Conservation (phyloP, 1,140 invertebrate genomes). For the Oryzaephilus surinamensis region DNA sequence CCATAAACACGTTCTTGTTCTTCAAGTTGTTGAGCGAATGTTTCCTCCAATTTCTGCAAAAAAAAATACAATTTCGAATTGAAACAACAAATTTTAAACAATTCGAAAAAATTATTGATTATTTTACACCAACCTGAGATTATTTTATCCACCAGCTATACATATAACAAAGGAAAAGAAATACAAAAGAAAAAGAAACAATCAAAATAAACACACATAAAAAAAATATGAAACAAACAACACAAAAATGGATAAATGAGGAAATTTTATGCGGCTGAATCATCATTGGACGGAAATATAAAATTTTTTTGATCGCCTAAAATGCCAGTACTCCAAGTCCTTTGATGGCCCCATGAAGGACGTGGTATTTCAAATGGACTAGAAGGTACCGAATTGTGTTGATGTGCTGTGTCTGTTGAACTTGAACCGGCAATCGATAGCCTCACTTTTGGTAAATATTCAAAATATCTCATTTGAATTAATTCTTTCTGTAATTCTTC, state of each 20-base stretch:
- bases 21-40: slow-evolving; percentile 69
- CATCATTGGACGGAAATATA: slow-evolving; percentile 7
- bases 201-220: slow-evolving; percentile 1
- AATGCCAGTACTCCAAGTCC: slow-evolving; percentile 29
- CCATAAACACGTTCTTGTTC: slow-evolving; percentile 73
- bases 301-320: slow-evolving; percentile 8
- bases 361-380: slow-evolving; percentile 7
- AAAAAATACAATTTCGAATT: background rate
- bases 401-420: slow-evolving; percentile 14
- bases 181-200: slow-evolving; percentile 3
- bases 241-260: background rate
- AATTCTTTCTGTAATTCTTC: slow-evolving; percentile 22
- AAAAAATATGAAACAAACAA: background rate
- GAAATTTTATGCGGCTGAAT: slow-evolving; percentile 8
- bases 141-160: too few relatives aligned
- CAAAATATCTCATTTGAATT: slow-evolving; percentile 13
- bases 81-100: slow-evolving; percentile 3
- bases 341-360: slow-evolving; percentile 27
- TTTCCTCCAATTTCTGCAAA: slow-evolving; percentile 69
- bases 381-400: slow-evolving; percentile 1
- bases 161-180: slow-evolving; percentile 1
- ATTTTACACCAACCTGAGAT: too few relatives aligned
- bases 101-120: slow-evolving; percentile 2
- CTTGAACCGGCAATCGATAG: slow-evolving; percentile 10
- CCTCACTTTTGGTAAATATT: slow-evolving; percentile 19